Base-by-base conservation (phyloP, 2,888 invertebrate genomes). In the Balanococcus diminutus region DNA sequence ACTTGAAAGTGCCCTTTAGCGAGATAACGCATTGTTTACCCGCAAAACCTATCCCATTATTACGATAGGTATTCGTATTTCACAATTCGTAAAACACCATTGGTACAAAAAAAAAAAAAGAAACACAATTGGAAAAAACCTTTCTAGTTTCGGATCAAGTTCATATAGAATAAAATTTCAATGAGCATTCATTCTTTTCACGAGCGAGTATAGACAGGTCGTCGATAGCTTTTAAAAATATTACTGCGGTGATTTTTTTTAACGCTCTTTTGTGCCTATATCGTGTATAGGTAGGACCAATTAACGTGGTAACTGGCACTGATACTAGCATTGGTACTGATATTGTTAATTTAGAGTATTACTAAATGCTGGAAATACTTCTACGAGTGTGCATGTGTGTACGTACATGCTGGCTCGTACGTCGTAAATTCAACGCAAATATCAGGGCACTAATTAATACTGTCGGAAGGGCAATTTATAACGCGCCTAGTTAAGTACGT, bases 11-110 rank as follows among this genome's bases (percentile, higher is more conserved):
- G 75, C 75, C 32, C 75, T 75, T 67, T 32, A 32, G 75, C 75
- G 32, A 75, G 32, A 75, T 75, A 75, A 75, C 75, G 32, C 75
- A 75, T 75, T 75, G 75, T 75, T 75, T 75, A 75, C 75, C 75
- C 75, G 61, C 61, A 67, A 67, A 67, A 67, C 61, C 61, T 67
- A 67, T 67, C 61, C 61, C 61, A 67, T 67, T 67, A 67, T 67
- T 67, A 67, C 61, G 61, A 67, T 67, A 67, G 61, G 61, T 67
- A 67, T 67, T 67, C 61, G 61, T 67, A 67, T 67, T 67, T 67
- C 61, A 67, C 61, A 67, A 11, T 67, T 67, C 61, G 61, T 67
- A 67, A 67, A 28, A 67, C 16, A 67, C 14, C 19, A 51, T 51
- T 51, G 51, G 19, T 51, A 51, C 4, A 51, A 42, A 14, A 42